These are phyloP conservation scores for Macrocentrus cingulum DNA, from an alignment of 1,140 invertebrate species.

Conservation along the genomic window DNA sequence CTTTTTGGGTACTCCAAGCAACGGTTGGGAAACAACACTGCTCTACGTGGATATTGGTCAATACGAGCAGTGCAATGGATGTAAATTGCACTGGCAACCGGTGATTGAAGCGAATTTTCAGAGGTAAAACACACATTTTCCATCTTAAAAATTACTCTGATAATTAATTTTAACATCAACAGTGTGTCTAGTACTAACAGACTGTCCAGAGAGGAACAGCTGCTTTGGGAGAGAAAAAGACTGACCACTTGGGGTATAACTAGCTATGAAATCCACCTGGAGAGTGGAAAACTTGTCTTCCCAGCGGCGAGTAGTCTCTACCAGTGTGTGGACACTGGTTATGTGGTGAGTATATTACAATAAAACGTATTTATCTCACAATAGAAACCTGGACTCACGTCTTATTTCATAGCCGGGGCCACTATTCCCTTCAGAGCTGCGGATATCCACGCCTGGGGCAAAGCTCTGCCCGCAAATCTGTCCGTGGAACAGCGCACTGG, in stretches of 20 bases:
- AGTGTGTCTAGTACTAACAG: slow-evolving; percentile 58
- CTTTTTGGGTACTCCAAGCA: slow-evolving; percentile 82
- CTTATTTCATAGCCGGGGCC: slow-evolving; percentile 63
- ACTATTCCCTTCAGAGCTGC: slow-evolving; percentile 72
- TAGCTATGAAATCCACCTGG: slow-evolving; percentile 83
- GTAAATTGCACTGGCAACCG: slow-evolving; percentile 68
- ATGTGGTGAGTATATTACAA: slow-evolving; percentile 60
- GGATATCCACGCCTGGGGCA: slow-evolving; percentile 67
- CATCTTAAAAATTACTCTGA: neutral
- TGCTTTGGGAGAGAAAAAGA: slow-evolving; percentile 87
- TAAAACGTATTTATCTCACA: too few species aligned
- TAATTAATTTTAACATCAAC: neutral
- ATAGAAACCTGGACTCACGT: too few species aligned
- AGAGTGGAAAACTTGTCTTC: slow-evolving; percentile 84
- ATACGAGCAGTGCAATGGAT: slow-evolving; percentile 56
- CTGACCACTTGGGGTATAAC: slow-evolving; percentile 91
- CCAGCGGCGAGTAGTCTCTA: slow-evolving; percentile 84
- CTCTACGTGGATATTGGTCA: slow-evolving; percentile 79
- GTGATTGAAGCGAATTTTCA: slow-evolving; percentile 75
- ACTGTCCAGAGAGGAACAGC: slow-evolving; percentile 82
- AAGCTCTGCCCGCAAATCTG: slow-evolving; percentile 90
- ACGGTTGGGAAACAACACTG: slow-evolving; percentile 85
- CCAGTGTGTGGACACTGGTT: slow-evolving; percentile 74
- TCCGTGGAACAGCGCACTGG: slow-evolving; percentile 80
- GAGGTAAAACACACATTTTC: slow-evolving; percentile 45